Evolutionary conservation across 2,888 invertebrate species (phyloP), one percentile per base, ranked within the genome.

Genomic region (Drosophila neonasuta): DNA sequence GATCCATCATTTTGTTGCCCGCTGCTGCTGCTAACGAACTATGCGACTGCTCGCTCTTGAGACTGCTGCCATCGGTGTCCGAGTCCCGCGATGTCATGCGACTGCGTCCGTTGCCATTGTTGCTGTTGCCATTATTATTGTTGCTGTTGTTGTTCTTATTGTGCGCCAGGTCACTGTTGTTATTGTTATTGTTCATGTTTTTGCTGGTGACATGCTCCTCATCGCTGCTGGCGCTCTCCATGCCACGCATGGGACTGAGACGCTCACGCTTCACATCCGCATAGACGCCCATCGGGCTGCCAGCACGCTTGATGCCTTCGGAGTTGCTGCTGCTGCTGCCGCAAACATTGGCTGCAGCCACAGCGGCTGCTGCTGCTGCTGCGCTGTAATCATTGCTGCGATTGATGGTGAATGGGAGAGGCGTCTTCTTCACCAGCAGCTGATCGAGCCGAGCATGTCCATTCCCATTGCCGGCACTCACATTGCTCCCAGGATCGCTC

Each of bases 371-470:
- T 1, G 52, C 52, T 2, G 52, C 52, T 24, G 72, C 70, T 29
- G 39, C 46, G n/a, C 69, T 71, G 29, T 88, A 89, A 36, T 89
- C 86, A 59, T 82, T 83, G 66, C 72, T 86, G 24, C 88, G 88
- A 51, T 89, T 89, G 41, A 88, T 90, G 50, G 87, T 83, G 55
- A 86, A 87, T 10, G 89, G 88, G 72, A 87, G 73, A 20, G 89
- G 86, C 2, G 87, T 93, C 87, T 93, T 94, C 75, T 94, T 92
- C 78, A 94, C 94, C 59, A 94, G 90, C 79, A 89, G 51, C 87
- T 94, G 94, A 79, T 94, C 94, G 75, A 94, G 91, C 79, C 94
- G 90, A 9, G 93, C 93, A 92, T 92, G 79, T 92, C 93, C 77
- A 15, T 77, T 69, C n/a, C 69, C 70, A 20, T 30, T 32, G 55